phyloP scores from a whole-genome alignment of 2,888 invertebrate species.

The Strigamia transsilvanica region DNA sequence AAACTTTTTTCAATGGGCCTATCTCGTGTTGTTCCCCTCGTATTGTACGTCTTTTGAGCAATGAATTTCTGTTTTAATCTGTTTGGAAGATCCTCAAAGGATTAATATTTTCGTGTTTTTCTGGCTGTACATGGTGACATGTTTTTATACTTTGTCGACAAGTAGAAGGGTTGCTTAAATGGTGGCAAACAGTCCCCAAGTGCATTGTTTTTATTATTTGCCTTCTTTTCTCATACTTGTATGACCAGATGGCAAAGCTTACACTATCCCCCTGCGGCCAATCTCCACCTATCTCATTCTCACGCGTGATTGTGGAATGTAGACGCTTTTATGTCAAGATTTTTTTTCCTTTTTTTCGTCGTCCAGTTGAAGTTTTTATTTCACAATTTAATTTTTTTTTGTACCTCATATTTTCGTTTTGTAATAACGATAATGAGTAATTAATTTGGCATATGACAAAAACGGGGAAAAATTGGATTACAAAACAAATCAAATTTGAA shows the following conservation, averaged over 20 bases:
- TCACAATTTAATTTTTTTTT: conserved; percentile 4
- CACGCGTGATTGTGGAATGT: conserved; percentile 26
- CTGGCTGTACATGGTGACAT: not conserved
- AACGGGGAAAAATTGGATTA: not conserved
- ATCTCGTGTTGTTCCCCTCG: not conserved
- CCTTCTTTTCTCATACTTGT: conserved; percentile 21
- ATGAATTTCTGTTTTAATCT: conserved; percentile 24
- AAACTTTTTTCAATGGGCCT: not conserved
- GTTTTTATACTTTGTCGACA: conserved; percentile 30
- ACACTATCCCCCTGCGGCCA: conserved; percentile 21
- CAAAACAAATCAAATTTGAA: not conserved
- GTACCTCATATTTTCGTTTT: not conserved
- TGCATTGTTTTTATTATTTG: conserved; percentile 21
- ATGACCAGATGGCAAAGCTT: conserved; percentile 26
- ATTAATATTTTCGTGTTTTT: conserved; percentile 29
- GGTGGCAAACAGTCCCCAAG: conserved; percentile 17
- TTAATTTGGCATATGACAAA: not conserved
- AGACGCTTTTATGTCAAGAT: conserved; percentile 26
- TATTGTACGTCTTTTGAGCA: not conserved
- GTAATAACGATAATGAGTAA: not conserved
- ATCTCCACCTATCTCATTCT: conserved; percentile 30
- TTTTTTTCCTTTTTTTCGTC: not conserved
- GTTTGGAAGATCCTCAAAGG: conserved; percentile 8
- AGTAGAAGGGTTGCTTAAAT: conserved; percentile 16
- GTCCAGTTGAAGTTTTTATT: conserved; percentile 15